Evolutionary conservation across 2,888 invertebrate species (phyloP), one percentile per base, ranked within the genome.

Genomic region (Netelia fuscicornis): DNA sequence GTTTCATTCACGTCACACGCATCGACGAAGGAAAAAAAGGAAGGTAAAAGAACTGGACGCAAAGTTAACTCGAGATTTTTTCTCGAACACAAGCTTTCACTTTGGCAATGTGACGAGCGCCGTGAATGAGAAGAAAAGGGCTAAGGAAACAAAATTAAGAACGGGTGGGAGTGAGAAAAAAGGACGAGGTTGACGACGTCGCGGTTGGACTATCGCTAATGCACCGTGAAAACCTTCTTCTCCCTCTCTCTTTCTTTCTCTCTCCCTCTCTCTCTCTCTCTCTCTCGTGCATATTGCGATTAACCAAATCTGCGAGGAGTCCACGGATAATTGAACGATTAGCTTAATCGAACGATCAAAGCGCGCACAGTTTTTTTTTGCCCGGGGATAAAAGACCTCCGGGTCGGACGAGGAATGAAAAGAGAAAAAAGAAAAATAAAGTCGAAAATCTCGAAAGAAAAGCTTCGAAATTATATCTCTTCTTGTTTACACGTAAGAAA

Each of bases 331-430:
- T 85, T 80, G 82, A 80, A 84, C 87, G 87, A 90, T 90, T 87
- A 87, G 86, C 81, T 87, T 89, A 89, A 89, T 89, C 87, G 86
- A 89, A 89, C 84, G 52, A 81, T 86, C 65, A 78, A 81, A 81
- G 81, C 52, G 76, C 17, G 76, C 44, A 70, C 23, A 13, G 30
- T 30, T 30, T 2, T 30, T 30, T 52, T 37, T 54, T 6, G n/a
- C 60, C 25, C 62, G 30, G 65, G 67, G 37, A 65, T 68, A 84
- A 77, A 79, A 56, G 54, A 72, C 30, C n/a, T 23, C 17, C 37
- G 17, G 20, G 8, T 37, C 64, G 10, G 9, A 42, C n/a, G 6
- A 37, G 13, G 13, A 10, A 8, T 30, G 11, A 74, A 62, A 74
- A 74, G 13, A 54, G 5, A 17, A 25, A 48, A 25, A 62, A 25